phyloP scores from a whole-genome alignment of 1,140 invertebrate species.

The Drosophila lacteicornis region DNA sequence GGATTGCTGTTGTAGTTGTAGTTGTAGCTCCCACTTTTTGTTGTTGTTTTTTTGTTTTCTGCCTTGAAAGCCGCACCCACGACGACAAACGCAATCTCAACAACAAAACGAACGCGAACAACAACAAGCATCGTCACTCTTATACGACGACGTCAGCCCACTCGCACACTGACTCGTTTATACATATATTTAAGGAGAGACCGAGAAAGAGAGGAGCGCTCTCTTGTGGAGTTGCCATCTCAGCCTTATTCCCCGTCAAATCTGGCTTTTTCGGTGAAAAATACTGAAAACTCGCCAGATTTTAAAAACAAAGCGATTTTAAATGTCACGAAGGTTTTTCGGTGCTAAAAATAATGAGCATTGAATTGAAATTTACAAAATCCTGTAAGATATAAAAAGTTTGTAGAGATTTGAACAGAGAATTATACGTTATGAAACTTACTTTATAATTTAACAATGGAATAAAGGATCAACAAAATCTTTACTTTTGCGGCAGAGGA shows the following conservation, averaged over 20 bases:
- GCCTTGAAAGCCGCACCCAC: conserved; percentile 67
- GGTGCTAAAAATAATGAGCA: not conserved
- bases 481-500: not conserved
- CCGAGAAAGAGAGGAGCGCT: conserved; percentile 1
- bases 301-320: not conserved
- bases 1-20: conserved; percentile 17
- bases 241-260: not conserved
- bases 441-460: not conserved
- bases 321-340: not conserved
- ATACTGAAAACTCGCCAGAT: conserved; percentile 1
- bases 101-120: conserved; percentile 24
- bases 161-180: conserved; percentile 17
- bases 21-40: conserved; percentile 37
- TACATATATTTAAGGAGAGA: not conserved
- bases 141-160: conserved; percentile 69
- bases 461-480: not conserved
- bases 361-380: not conserved
- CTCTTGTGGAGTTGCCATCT: not conserved
- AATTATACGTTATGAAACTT: no score
- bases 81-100: conserved; percentile 46
- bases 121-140: conserved; percentile 58
- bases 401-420: not conserved
- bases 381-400: not conserved
- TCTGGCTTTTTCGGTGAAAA: not conserved
- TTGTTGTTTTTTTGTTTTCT: conserved; percentile 26